These are phyloP conservation scores for Malacoctenus gilli DNA, from an alignment of 2,797 vertebrate genomes.

Conservation along the genomic window DNA sequence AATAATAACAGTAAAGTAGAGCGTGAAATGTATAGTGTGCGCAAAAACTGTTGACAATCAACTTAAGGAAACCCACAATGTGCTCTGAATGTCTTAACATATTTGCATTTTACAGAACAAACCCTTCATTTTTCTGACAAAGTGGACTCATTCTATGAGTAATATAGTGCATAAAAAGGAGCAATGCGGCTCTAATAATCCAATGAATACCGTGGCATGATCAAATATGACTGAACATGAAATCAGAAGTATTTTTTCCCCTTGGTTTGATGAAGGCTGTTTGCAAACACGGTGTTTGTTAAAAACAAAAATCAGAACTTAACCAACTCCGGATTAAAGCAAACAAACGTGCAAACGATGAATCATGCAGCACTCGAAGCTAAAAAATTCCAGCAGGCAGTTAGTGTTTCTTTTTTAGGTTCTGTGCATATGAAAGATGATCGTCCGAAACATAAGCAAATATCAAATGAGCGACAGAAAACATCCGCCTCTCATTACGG, in stretches of 20 bases:
- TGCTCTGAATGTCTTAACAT: slow-evolving; percentile 9
- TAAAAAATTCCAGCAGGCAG: neutral
- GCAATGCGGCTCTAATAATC: neutral
- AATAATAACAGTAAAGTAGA: slow-evolving; percentile 21
- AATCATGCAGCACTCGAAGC: slow-evolving; percentile 3
- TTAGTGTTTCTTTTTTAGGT: no score
- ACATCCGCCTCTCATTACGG: slow-evolving; percentile 32
- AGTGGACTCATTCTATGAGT: neutral
- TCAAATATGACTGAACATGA: no score
- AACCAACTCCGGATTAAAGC: slow-evolving; percentile 7
- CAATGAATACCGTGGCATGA: no score
- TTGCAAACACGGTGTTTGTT: neutral
- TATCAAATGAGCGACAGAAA: slow-evolving; percentile 36
- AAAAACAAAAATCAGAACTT: slow-evolving; percentile 31
- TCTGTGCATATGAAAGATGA: no score
- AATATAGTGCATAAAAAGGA: slow-evolving; percentile 4
- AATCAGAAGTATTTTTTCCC: no score
- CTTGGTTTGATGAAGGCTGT: no score
- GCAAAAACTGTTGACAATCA: slow-evolving; percentile 17
- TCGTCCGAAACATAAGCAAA: no score
- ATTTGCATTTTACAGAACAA: slow-evolving; percentile 6
- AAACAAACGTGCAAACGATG: slow-evolving; percentile 15
- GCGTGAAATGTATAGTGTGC: slow-evolving; percentile 10
- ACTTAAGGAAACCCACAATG: slow-evolving; percentile 5
- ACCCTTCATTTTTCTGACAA: neutral